Conservation (phyloP, 2,113 vertebrate genomes). For the Scomber colias region DNA sequence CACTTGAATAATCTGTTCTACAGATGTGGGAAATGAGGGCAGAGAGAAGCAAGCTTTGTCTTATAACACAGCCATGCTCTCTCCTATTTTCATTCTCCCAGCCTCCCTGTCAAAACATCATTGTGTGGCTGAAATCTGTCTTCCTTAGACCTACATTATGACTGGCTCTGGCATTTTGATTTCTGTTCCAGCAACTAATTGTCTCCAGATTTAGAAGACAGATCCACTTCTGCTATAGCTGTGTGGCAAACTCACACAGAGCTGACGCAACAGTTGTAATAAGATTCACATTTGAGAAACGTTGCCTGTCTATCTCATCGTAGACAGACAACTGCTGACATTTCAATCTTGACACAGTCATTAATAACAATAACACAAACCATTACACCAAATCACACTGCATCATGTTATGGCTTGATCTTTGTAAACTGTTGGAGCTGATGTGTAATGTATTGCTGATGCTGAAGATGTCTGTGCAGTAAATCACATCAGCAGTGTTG, state of each 20-base stretch:
- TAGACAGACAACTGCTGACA: slow-evolving; percentile 6
- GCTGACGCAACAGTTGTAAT: slow-evolving; percentile 32
- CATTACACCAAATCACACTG: slow-evolving; percentile 11
- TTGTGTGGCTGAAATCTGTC: slow-evolving; percentile 42
- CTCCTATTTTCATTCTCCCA: slow-evolving; percentile 43
- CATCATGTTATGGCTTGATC: neutral
- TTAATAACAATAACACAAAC: slow-evolving; percentile 23
- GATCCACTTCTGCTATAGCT: slow-evolving; percentile 41
- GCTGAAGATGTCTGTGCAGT: neutral
- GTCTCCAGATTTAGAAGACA: slow-evolving; percentile 68
- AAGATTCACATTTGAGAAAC: slow-evolving; percentile 24
- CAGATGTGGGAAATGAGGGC: slow-evolving; percentile 60
- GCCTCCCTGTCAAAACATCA: slow-evolving; percentile 57
- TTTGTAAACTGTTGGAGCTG: slow-evolving; percentile 1
- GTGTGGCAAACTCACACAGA: slow-evolving; percentile 34
- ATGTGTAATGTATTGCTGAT: neutral
- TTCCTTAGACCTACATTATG: slow-evolving; percentile 50
- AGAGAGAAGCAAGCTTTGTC: slow-evolving; percentile 20
- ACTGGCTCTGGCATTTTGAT: slow-evolving; percentile 61
- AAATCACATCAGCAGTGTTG: neutral
- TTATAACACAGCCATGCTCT: neutral
- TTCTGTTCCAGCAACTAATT: slow-evolving; percentile 63
- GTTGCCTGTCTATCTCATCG: neutral
- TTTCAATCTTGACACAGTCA: neutral
- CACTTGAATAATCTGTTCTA: slow-evolving; percentile 43